These are phyloP conservation scores for Struthio camelus DNA, from an alignment of 2,113 vertebrate genomes.

Conservation along the genomic window DNA sequence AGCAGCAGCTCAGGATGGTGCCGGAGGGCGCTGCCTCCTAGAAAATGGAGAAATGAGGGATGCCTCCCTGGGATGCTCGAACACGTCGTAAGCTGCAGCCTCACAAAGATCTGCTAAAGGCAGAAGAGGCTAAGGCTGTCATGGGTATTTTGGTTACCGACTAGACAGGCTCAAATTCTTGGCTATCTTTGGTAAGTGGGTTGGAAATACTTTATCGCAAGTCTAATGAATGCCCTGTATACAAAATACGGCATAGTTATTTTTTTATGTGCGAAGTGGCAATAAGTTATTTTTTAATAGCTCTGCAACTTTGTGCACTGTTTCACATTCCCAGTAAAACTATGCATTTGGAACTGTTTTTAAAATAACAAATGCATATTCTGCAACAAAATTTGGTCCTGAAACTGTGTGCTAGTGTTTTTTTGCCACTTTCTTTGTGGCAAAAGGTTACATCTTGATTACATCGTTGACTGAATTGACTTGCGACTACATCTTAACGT, in stretches of 20 bases:
- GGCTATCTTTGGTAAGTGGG: neutral
- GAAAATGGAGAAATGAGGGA: neutral
- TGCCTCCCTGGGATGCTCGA: neutral
- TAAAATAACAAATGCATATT: neutral
- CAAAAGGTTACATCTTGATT: too few species aligned
- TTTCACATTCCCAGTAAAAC: neutral
- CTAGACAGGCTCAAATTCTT: neutral
- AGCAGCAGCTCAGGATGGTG: neutral
- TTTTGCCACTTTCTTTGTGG: neutral
- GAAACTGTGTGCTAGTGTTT: neutral
- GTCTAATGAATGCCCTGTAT: neutral
- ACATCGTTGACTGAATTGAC: neutral
- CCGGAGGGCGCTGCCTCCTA: rapidly evolving
- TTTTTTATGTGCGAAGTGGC: neutral
- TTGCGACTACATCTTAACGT: neutral
- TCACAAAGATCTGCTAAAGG: neutral
- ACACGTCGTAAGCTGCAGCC: neutral
- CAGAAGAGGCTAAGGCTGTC: neutral
- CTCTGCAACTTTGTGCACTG: neutral
- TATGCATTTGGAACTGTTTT: neutral
- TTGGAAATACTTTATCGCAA: neutral
- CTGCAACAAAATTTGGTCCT: neutral
- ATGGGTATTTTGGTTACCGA: rapidly evolving
- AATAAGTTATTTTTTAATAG: neutral
- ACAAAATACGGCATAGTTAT: neutral